Base-by-base conservation (phyloP, 2,113 vertebrate species). In the Conger conger region DNA sequence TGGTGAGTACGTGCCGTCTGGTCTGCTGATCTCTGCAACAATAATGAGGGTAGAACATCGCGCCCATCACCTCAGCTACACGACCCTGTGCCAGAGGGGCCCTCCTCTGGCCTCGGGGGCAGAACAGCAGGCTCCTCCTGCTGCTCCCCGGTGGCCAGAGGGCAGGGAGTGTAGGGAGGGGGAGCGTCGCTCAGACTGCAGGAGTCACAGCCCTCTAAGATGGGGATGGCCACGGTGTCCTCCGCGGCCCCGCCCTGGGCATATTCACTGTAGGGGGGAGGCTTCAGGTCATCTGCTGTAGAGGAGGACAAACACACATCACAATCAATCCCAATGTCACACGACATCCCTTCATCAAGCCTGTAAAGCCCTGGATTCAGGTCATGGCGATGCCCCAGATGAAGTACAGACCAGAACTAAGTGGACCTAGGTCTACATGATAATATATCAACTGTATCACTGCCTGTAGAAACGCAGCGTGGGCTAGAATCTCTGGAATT, bases 261-360 rank as follows among this genome's bases (percentile, higher is more conserved):
- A 18, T 93, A 94, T 87, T 96, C 94, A 50, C 95, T 96, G 92
- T 96, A 96, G 0, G 96, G 95, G 53, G 96, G 96, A 17, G 96
- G 96, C 92, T 96, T 96, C 86, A 96, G 93, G 68, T 96, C 95
- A 0, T 96, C 95, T 36, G 92, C 95, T 95, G 89, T 27, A 30
- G n/a, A 73, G 88, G 89, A 20, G 16, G 30, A 76, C 40, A 77
- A 76, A 30, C 38, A 8, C 45, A 57, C 54, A 57, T 13, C 8
- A 57, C 6, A 57, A 3, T 57, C 54, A 16, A 18, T 11, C 54
- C 54, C 18, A 20, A 57, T 57, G 54, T 1, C 40, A 42, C 4
- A 42, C 9, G 40, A 20, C 18, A 0, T 57, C 18, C 18, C 13
- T 57, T 18, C 16, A 57, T 57, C 54, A 16, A 57, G 54, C 54